phyloP scores from a whole-genome alignment of 1,140 invertebrate species.

The Trichonephila clavata region DNA sequence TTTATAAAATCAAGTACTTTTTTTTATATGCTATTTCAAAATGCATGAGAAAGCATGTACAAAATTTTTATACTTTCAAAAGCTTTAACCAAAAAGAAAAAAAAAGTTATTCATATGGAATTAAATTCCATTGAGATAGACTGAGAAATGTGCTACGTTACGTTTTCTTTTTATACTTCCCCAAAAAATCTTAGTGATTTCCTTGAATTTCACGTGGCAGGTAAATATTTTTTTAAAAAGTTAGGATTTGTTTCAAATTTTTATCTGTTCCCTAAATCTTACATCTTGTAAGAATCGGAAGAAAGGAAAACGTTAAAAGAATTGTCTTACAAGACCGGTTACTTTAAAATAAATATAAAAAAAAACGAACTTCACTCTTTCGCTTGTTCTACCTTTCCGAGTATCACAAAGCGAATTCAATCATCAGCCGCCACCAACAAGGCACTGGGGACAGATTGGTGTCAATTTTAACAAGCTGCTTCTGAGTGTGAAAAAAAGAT shows the following conservation, averaged over 20 bases:
- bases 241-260: background rate
- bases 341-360: background rate
- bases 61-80: too few relatives aligned
- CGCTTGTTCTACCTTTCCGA: background rate
- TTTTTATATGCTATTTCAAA: too few relatives aligned
- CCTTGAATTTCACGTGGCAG: too few relatives aligned
- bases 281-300: background rate
- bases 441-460: conserved; percentile 23
- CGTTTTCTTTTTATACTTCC: too few relatives aligned
- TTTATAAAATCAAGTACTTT: too few relatives aligned
- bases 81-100: too few relatives aligned
- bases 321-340: conserved; percentile 10
- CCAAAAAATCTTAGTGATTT: too few relatives aligned
- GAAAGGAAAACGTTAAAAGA: background rate
- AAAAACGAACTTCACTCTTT: background rate
- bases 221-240: too few relatives aligned
- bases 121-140: too few relatives aligned
- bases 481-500: background rate
- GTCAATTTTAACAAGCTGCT: conserved; percentile 54
- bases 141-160: too few relatives aligned
- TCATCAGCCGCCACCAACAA: conserved; percentile 40
- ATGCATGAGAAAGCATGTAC: too few relatives aligned
- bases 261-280: background rate
- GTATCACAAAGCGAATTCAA: conserved; percentile 26
- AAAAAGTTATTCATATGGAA: too few relatives aligned